Conservation (phyloP, 2,888 invertebrate species). For the Dasypolia templi region DNA sequence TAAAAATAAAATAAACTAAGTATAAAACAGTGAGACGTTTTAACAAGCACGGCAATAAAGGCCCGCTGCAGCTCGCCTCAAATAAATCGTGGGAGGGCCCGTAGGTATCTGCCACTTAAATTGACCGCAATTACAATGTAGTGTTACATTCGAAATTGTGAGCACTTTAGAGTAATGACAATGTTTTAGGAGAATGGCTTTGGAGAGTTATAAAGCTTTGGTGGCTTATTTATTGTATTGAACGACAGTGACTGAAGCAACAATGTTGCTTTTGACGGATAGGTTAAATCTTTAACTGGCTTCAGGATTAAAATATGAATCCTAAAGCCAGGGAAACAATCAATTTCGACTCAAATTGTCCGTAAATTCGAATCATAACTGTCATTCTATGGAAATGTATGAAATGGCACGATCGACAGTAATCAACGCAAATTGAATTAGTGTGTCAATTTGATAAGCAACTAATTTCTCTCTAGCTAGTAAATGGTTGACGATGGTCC, state of each 20-base stretch:
- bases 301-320: not conserved
- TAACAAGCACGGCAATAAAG: slow-evolving; percentile 84
- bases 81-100: slow-evolving; percentile 80
- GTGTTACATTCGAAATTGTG: slow-evolving; percentile 45
- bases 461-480: not conserved
- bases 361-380: not conserved
- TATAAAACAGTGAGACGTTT: slow-evolving; percentile 67
- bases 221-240: slow-evolving; percentile 35
- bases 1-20: slow-evolving; percentile 73
- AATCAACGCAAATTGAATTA: not conserved
- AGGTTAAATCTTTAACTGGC: not conserved
- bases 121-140: slow-evolving; percentile 74
- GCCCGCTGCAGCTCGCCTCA: slow-evolving; percentile 76
- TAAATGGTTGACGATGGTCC: not conserved
- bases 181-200: slow-evolving; percentile 31
- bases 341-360: not conserved
- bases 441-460: not conserved
- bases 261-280: slow-evolving; percentile 12
- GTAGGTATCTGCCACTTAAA: slow-evolving; percentile 81
- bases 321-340: not conserved
- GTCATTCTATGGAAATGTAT: not conserved
- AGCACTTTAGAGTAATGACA: slow-evolving; percentile 39
- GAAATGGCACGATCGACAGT: not conserved
- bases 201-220: slow-evolving; percentile 31
- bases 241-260: slow-evolving; percentile 14